phyloP scores from a whole-genome alignment of 35 echinoderm and acorn worm genomes.

The Diadema setosum region DNA sequence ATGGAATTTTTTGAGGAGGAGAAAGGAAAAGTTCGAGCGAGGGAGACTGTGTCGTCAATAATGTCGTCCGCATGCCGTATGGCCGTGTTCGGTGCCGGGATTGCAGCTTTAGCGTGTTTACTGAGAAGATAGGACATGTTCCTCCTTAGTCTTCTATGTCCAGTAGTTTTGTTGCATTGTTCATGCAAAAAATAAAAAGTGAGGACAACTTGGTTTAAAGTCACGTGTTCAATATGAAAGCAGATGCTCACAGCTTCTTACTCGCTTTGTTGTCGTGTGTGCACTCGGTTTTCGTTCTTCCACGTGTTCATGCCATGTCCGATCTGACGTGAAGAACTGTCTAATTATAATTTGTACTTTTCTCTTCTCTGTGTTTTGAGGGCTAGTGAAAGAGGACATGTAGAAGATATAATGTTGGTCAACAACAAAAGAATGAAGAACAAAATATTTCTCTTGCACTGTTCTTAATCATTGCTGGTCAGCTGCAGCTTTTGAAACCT shows the following conservation, averaged over 20 bases:
- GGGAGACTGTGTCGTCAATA: conserved; percentile 77
- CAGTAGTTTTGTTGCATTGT: background rate
- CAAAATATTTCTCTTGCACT: no score
- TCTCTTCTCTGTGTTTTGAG: no score
- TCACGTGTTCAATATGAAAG: no score
- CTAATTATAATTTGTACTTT: background rate
- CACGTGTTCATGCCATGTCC: background rate
- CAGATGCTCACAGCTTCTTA: background rate
- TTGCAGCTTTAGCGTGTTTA: conserved; percentile 80
- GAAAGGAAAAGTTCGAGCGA: conserved; percentile 65
- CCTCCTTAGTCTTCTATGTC: background rate
- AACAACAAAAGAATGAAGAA: no score
- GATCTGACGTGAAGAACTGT: background rate
- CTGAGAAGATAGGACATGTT: conserved; percentile 68
- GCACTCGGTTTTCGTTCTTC: background rate
- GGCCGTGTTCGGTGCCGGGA: conserved; percentile 77
- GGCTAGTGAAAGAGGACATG: no score
- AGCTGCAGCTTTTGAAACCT: no score
- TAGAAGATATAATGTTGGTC: no score
- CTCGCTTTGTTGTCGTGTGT: background rate
- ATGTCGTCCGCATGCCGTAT: conserved; percentile 75
- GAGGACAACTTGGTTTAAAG: conserved; percentile 13
- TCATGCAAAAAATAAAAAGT: background rate
- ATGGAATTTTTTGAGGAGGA: conserved; percentile 91
- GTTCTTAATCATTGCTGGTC: no score